Evolutionary conservation across 2,797 vertebrate species (phyloP).

Genomic region (Hyperoplus lanceolatus): DNA sequence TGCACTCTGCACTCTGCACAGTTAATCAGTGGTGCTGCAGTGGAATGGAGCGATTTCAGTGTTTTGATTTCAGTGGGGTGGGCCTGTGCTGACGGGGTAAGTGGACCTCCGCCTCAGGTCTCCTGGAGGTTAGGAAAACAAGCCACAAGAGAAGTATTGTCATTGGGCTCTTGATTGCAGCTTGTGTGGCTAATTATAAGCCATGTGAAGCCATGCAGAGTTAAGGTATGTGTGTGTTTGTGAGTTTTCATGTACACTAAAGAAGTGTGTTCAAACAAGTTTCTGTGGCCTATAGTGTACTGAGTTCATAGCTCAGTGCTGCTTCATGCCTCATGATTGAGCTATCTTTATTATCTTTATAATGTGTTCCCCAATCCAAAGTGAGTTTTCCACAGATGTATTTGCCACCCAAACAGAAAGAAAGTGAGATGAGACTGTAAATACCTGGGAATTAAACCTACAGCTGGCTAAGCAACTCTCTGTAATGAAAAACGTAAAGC

Average conservation of each 20-base stretch:
- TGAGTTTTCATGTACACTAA: slow-evolving; percentile 31
- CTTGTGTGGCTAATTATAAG: slow-evolving; percentile 93
- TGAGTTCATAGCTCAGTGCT: slow-evolving; percentile 28
- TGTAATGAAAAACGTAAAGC: slow-evolving; percentile 70
- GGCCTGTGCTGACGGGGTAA: slow-evolving; percentile 96
- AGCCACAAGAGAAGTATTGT: slow-evolving; percentile 89
- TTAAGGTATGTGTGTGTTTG: slow-evolving; percentile 62
- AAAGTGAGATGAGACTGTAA: slow-evolving; percentile 48
- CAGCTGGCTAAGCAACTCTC: slow-evolving; percentile 65
- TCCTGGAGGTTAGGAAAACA: slow-evolving; percentile 96
- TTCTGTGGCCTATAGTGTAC: slow-evolving; percentile 21
- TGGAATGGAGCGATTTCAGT: slow-evolving; percentile 97
- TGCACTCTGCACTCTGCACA: slow-evolving; percentile 98
- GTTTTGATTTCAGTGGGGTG: slow-evolving; percentile 95
- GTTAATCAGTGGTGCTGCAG: slow-evolving; percentile 99
- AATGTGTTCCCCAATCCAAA: slow-evolving; percentile 62
- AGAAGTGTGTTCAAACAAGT: slow-evolving; percentile 50
- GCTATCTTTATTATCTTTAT: slow-evolving; percentile 26
- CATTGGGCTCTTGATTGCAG: slow-evolving; percentile 93
- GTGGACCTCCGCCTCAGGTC: slow-evolving; percentile 97
- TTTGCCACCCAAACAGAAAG: slow-evolving; percentile 55
- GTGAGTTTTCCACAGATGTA: slow-evolving; percentile 59
- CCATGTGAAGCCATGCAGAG: slow-evolving; percentile 85
- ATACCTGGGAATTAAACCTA: slow-evolving; percentile 70
- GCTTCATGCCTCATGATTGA: slow-evolving; percentile 51